Base-by-base conservation (phyloP, 1,140 invertebrate species). In the Drosophila jambulina region DNA sequence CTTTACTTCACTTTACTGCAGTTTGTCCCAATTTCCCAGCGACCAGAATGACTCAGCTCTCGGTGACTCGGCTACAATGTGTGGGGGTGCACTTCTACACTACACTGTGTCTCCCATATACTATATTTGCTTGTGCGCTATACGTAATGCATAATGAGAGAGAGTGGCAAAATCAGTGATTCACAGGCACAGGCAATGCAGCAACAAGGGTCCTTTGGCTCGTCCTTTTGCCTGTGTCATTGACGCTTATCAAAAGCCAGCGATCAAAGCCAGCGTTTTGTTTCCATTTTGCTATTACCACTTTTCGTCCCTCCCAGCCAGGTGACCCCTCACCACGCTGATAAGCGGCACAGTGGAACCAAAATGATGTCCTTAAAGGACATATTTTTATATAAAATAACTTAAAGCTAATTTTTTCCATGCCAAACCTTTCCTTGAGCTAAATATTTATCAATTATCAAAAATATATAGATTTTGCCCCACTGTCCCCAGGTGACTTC, bases 241-340 rank as follows among this genome's bases (percentile, higher is more conserved):
- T 67, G 75, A 65, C 71, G 51, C 72, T 75, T 75, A 75, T 75
- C 72, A 75, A 75, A 75, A 75, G 59, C 49, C 70, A 75, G 36
- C 72, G 42, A 75, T 75, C 72, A 75, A 75, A 75, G 60, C 23
- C 72, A 75, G 53, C 38, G 71, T 75, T 75, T 75, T 75, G 71
- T 75, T 42, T 43, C 51, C 70, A 63, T 49, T 75, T 76, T 58
- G 38, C 29, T 38, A 21, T 45, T 70, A 45, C 67, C 42, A 29
- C 65, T 42, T n/a, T n/a, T n/a, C n/a, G n/a, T n/a, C n/a, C n/a
- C n/a, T n/a, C n/a, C 10, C 29, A 32, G 29, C 29, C 29, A 4
- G 29, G 29, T 32, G n/a, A n/a, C 40, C 40, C 4, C n/a, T 17
- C 15, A 40, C 3, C 45, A 19, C 17, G 1, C 9, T 49, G 32